Evolutionary conservation across 2,113 vertebrate genomes (phyloP), one percentile per base, ranked within the genome.

Genomic region (Phycodurus eques): DNA sequence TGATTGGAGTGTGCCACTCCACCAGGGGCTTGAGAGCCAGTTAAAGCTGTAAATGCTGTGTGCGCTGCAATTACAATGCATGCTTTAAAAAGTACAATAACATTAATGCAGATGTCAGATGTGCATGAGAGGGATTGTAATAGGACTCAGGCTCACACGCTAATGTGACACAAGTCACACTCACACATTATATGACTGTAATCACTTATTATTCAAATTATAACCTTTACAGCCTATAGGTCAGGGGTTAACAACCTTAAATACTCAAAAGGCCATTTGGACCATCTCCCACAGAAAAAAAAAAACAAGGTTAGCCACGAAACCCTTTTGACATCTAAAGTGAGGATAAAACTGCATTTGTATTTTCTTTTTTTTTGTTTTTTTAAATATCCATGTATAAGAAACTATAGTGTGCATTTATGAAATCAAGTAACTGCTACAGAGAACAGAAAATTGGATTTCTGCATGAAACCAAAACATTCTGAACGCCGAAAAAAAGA

Each of bases 1-100:
- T 85, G 62, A 59, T 64, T 76, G 61, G 73, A 86, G 77, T 53
- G 70, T 7, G 9, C 11, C 83, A 76, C 78, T 83, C 82, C 11
- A 60, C 73, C 56, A 39, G 70, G 64, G 31, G 59, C 59, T 61
- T 8, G 14, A 61, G 31, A 35, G 14, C 14, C 31, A 19, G 33
- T 75, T 73, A 72, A 7, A 54, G 72, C 74, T 70, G 33, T 42
- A 43, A 72, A 76, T 39, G 12, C 13, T 53, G 60, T 2, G n/a
- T n/a, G 64, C n/a, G 8, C 13, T 4, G n/a, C 12, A 14, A 66
- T 47, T 46, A 46, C 43, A 22, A 46, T 8, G 42, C 22, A 9
- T 6, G 43, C 64, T 46, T 44, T 44, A 22, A 47, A 47, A 66
- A 66, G 64, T 66, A 20, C 13, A 15, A 65, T 46, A 27, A 66